Percentiles rank a stretch among this genome's conserved stretches.
Conservation (phyloP, 2,888 invertebrate genomes). For the Prionchulus punctatus region DNA sequence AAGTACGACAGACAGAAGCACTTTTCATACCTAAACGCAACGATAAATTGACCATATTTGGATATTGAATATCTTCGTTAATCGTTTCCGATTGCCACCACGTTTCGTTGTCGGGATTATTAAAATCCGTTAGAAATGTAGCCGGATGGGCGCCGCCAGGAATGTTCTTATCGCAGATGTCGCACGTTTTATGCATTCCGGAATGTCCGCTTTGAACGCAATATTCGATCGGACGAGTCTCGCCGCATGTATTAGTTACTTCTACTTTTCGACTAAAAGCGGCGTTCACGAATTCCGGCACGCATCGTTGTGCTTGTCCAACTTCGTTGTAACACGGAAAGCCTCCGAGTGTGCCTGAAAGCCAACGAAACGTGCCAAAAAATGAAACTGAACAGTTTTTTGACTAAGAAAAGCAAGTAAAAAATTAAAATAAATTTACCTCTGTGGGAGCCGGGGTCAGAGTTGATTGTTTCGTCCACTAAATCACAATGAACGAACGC, state of each 20-base stretch:
- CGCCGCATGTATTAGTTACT: constrained; percentile 88
- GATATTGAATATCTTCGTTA: constrained; percentile 76
- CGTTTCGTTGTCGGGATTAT: constrained; percentile 70
- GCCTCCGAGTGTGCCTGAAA: too few species aligned
- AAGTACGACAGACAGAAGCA: neutral
- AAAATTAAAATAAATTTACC: too few species aligned
- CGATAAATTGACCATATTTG: constrained; percentile 78
- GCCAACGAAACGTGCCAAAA: too few species aligned
- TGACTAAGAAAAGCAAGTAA: too few species aligned
- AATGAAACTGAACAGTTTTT: too few species aligned
- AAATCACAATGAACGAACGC: too few species aligned
- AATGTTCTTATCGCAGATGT: constrained; percentile 46
- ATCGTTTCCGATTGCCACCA: constrained; percentile 99
- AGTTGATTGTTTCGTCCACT: too few species aligned
- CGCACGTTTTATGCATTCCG: constrained; percentile 30
- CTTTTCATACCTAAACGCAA: constrained; percentile 53
- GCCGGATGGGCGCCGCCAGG: constrained; percentile 50
- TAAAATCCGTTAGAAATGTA: constrained; percentile 69
- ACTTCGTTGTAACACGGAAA: constrained; percentile 31
- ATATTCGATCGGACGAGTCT: constrained; percentile 57
- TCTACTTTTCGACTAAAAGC: constrained; percentile 75
- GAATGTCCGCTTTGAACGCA: constrained; percentile 73
- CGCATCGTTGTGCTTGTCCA: constrained; percentile 55
- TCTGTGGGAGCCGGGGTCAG: too few species aligned
- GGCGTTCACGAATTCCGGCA: constrained; percentile 89